A percentile compares a stretch with the other conserved stretches of the same genome.
Conservation (phyloP, 2,797 vertebrate species). For the Enteromius unitaeniatus region DNA sequence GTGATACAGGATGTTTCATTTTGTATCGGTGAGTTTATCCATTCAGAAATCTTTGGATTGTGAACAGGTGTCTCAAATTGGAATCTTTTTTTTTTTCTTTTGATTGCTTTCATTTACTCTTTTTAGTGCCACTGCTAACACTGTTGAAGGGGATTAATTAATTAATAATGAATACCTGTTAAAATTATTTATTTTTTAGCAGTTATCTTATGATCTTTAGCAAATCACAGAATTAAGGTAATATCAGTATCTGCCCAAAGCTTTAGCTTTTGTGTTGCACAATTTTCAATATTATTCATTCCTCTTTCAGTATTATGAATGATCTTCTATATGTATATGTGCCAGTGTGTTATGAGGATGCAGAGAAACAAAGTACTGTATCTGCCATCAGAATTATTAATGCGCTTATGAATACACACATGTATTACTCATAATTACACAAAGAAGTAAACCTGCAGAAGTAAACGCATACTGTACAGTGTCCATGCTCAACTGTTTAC, state of each 20-base stretch:
- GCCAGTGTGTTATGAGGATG: neutral
- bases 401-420: neutral
- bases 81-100: too few species aligned
- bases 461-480: neutral
- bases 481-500: neutral
- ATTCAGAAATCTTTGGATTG: neutral
- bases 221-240: too few species aligned
- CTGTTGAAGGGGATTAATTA: neutral
- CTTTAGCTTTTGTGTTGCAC: neutral
- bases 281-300: neutral
- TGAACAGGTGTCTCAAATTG: neutral
- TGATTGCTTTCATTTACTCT: too few species aligned
- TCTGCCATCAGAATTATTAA: slow-evolving; percentile 3
- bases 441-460: neutral
- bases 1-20: neutral
- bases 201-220: neutral
- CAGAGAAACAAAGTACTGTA: neutral
- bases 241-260: neutral
- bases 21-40: neutral
- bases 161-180: neutral
- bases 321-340: neutral
- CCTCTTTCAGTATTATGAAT: neutral
- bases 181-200: too few species aligned
- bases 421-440: neutral
- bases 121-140: neutral